phyloP scores from a whole-genome alignment of 2,113 vertebrate species.

The Pelvicachromis taeniatus region DNA sequence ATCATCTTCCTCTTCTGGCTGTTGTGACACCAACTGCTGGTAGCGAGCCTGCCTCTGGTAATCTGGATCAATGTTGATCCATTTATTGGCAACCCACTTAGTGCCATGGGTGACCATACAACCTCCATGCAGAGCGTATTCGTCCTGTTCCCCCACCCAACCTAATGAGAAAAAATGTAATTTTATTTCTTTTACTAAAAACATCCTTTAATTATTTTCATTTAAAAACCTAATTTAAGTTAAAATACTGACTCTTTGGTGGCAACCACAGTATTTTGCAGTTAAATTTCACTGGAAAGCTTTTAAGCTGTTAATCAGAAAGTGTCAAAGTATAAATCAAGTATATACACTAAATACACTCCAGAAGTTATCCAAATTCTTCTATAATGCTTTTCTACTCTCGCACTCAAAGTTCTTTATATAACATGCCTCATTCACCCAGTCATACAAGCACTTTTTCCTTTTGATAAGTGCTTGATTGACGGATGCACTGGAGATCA shows the following conservation, averaged over 20 bases:
- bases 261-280: neutral
- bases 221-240: neutral
- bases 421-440: too few species aligned
- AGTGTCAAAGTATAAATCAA: neutral
- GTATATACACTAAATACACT: neutral
- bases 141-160: slow-evolving; percentile 95
- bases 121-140: slow-evolving; percentile 92
- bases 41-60: slow-evolving; percentile 84
- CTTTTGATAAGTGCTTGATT: too few species aligned
- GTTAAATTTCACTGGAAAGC: neutral
- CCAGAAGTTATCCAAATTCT: neutral
- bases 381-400: too few species aligned
- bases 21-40: slow-evolving; percentile 86
- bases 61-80: slow-evolving; percentile 98
- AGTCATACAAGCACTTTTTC: too few species aligned
- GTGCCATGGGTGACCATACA: slow-evolving; percentile 90
- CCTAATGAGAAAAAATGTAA: slow-evolving; percentile 64
- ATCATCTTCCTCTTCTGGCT: slow-evolving; percentile 63
- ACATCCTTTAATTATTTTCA: neutral
- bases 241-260: neutral
- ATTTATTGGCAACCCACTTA: slow-evolving; percentile 98
- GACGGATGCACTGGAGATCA: too few species aligned
- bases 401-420: too few species aligned
- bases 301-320: neutral
- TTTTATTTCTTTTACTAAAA: neutral